A percentile compares a stretch with the other conserved stretches of the same genome.
phyloP scores from a whole-genome alignment of 37 sponge, comb jelly and placozoan species.

The Geodia barretti region DNA sequence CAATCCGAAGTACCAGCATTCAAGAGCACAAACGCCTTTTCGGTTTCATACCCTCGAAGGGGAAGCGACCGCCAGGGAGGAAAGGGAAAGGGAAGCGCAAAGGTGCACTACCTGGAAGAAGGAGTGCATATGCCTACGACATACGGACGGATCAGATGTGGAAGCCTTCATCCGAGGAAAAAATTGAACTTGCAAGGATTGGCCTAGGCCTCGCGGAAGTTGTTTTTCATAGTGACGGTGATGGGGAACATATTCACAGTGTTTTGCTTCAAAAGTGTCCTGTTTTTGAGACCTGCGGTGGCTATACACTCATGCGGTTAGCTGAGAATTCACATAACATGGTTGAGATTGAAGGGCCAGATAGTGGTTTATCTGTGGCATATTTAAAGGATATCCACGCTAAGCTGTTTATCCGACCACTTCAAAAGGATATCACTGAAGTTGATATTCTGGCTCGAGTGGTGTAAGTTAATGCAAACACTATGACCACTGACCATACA shows the following conservation, averaged over 20 bases:
- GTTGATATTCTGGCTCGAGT: no score
- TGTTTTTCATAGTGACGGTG: constrained; percentile 12
- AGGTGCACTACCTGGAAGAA: constrained; percentile 1
- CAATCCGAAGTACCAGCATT: background rate
- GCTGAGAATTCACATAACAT: constrained; percentile 23
- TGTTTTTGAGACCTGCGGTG: constrained; percentile 14
- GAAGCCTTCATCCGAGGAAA: constrained; percentile 16
- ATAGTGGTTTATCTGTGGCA: constrained; percentile 9
- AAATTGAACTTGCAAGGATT: constrained; percentile 19
- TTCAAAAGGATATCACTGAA: constrained; percentile 11
- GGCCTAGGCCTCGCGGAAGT: constrained; percentile 25
- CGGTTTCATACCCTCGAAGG: constrained; percentile 7
- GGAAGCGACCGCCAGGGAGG: background rate
- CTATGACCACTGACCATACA: no score
- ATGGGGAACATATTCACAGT: constrained; percentile 4
- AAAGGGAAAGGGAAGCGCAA: no score
- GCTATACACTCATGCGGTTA: constrained; percentile 19
- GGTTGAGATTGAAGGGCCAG: constrained; percentile 14
- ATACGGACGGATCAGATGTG: background rate
- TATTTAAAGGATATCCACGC: constrained; percentile 37
- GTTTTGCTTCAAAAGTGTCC: background rate
- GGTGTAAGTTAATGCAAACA: no score
- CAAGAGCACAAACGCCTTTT: constrained; percentile 17
- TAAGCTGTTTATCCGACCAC: constrained; percentile 27
- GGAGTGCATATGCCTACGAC: background rate